Evolutionary conservation across 2,888 invertebrate species (phyloP).

Genomic region (Griposia aprilina): DNA sequence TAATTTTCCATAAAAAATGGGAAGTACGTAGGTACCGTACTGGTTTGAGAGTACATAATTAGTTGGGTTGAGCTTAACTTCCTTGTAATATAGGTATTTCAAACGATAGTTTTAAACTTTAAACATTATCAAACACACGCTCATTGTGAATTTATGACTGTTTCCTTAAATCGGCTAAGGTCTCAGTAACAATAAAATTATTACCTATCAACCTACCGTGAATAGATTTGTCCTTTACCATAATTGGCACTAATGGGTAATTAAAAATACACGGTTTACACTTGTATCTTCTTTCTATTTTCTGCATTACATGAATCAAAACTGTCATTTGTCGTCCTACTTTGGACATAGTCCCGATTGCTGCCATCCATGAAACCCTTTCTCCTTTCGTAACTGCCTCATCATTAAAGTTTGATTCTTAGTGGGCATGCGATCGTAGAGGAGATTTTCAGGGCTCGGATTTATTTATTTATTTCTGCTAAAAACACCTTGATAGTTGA

Average conservation of each 20-base stretch:
- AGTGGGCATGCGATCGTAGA: neutral
- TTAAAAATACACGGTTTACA: slow-evolving; percentile 29
- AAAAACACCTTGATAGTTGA: neutral
- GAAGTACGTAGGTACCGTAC: neutral
- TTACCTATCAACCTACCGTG: slow-evolving; percentile 30
- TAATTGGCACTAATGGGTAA: slow-evolving; percentile 36
- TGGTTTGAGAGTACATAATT: neutral
- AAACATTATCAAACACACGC: neutral
- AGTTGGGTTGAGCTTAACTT: neutral
- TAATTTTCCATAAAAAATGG: slow-evolving; percentile 1
- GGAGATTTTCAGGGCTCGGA: neutral
- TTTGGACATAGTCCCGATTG: neutral
- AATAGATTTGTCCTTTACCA: slow-evolving; percentile 45
- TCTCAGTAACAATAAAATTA: slow-evolving; percentile 19
- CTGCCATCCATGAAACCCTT: neutral
- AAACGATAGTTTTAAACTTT: slow-evolving; percentile 1
- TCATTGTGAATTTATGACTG: neutral
- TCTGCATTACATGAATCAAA: neutral
- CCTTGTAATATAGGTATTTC: neutral
- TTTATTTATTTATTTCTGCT: neutral
- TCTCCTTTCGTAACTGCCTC: neutral
- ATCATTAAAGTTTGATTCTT: neutral
- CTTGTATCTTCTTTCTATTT: neutral
- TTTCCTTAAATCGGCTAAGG: slow-evolving; percentile 23
- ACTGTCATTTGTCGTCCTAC: neutral